Conservation (phyloP, 2,888 invertebrate genomes). For the Acanthosepion pharaonis region DNA sequence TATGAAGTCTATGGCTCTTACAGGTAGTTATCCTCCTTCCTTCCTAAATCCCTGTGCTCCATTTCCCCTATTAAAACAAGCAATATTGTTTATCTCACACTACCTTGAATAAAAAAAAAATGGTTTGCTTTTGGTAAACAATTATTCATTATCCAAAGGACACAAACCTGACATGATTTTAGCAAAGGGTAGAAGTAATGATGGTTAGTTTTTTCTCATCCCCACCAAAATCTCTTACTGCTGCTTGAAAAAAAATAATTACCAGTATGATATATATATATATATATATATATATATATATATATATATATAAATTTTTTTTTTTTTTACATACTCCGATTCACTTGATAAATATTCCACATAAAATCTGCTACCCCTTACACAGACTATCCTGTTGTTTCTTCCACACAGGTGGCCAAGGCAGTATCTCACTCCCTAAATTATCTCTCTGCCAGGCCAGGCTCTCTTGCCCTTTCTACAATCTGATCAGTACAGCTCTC, state of each 20-base stretch:
- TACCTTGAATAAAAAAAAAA: not conserved
- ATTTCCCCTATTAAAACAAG: not conserved
- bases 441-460: not conserved
- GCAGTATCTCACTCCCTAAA: not conserved
- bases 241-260: not conserved
- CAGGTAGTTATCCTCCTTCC: no score
- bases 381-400: not conserved
- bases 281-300: no score
- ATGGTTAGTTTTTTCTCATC: not conserved
- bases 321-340: not conserved
- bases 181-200: not conserved
- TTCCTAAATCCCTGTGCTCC: no score
- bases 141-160: not conserved
- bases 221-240: not conserved
- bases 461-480: not conserved
- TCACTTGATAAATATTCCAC: not conserved
- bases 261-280: not conserved
- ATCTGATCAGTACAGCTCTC: not conserved
- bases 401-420: not conserved
- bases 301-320: no score
- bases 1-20: no score
- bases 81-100: not conserved
- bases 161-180: not conserved
- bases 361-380: not conserved
- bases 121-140: not conserved